Conservation (phyloP, 23 tunicate species). For the Trididemnum nubilum region DNA sequence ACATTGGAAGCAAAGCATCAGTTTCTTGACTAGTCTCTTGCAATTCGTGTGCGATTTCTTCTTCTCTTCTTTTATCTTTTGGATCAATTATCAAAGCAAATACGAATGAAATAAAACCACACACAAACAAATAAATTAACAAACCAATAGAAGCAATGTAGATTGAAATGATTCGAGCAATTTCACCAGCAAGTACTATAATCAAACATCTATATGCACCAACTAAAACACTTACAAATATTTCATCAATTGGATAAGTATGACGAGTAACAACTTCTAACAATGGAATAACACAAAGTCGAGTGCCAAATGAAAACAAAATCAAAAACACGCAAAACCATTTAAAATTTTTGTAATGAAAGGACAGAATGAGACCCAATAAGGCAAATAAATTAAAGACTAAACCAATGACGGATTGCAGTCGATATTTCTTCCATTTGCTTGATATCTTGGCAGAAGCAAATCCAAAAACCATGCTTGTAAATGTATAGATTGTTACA, state of each 20-base stretch:
- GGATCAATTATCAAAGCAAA: background rate
- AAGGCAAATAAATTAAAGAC: background rate
- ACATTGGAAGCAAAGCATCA: too few relatives aligned
- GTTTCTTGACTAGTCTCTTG: too few relatives aligned
- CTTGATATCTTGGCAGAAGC: background rate
- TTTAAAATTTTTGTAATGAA: background rate
- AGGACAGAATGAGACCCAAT: background rate
- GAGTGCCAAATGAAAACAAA: background rate
- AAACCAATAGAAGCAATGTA: background rate
- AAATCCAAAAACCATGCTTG: background rate
- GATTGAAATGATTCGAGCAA: background rate
- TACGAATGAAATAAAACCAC: background rate
- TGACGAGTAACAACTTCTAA: conserved; percentile 1
- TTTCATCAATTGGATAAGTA: conserved; percentile 5
- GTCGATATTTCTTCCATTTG: background rate
- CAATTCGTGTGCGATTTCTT: too few relatives aligned
- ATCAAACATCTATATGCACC: background rate
- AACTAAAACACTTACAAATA: background rate
- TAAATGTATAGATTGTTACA: background rate
- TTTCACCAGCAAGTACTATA: background rate
- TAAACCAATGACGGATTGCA: background rate
- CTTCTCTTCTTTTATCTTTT: background rate
- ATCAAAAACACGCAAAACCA: background rate
- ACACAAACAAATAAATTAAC: background rate
- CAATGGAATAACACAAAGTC: background rate